These are phyloP conservation scores for Lepus oiostolus DNA, from an alignment of 2,797 vertebrate species.

Conservation along the genomic window DNA sequence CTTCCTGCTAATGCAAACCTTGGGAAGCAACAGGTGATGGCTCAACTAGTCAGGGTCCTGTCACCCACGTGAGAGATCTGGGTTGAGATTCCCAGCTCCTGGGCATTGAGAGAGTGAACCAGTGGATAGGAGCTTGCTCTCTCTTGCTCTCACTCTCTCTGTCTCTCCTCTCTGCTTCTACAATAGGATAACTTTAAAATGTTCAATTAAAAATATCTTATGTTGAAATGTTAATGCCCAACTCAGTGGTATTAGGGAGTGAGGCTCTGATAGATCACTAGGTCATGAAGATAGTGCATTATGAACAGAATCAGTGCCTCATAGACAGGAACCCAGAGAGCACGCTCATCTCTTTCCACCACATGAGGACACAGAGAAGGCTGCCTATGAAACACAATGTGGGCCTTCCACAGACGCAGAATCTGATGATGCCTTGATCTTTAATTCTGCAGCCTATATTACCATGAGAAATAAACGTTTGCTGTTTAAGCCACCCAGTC, in stretches of 20 bases:
- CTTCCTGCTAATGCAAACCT: too few species aligned
- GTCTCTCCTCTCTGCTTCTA: too few species aligned
- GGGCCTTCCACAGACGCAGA: background rate
- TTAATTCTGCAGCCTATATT: background rate
- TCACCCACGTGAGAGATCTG: too few species aligned
- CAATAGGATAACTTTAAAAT: too few species aligned
- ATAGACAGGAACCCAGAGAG: background rate
- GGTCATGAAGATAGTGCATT: background rate
- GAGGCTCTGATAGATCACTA: background rate
- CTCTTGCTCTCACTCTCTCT: too few species aligned
- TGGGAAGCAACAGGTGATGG: too few species aligned
- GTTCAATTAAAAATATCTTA: too few species aligned
- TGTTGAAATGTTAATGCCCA: background rate
- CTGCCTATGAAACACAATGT: background rate
- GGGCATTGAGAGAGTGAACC: too few species aligned
- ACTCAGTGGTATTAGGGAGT: background rate
- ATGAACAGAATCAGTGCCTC: background rate
- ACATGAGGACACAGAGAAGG: background rate
- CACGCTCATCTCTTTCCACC: background rate
- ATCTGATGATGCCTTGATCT: background rate
- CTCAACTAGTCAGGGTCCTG: too few species aligned
- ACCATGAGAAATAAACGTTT: background rate
- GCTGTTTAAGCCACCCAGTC: background rate
- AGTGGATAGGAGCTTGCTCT: too few species aligned
- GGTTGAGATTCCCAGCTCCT: too few species aligned